A percentile compares a stretch with the other conserved stretches of the same genome.
These are phyloP conservation scores for Anguilla obscura DNA, from an alignment of 2,797 vertebrate genomes.

Conservation along the genomic window DNA sequence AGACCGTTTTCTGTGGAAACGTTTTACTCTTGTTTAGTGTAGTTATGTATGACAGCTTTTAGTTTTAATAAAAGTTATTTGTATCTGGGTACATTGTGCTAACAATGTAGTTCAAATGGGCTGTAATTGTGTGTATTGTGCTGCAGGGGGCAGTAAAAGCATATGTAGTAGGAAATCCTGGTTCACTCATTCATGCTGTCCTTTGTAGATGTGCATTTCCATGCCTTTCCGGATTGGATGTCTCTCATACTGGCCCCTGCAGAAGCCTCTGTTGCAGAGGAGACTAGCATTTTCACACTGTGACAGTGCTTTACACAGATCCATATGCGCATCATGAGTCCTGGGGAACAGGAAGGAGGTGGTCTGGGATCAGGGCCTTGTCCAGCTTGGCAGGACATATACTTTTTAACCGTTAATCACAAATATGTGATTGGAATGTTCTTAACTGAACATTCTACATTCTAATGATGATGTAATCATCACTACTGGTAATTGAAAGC, in stretches of 20 bases:
- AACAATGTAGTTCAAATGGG: background rate
- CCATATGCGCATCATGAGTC: conserved; percentile 21
- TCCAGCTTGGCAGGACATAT: background rate
- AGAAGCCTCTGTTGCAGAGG: background rate
- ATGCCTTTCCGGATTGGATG: background rate
- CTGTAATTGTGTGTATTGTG: background rate
- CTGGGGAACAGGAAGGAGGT: conserved; percentile 2
- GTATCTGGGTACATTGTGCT: background rate
- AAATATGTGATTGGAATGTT: too few species aligned
- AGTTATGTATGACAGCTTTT: background rate
- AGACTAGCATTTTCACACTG: background rate
- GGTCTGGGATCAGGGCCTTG: background rate
- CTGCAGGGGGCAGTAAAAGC: conserved; percentile 13
- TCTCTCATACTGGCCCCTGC: too few species aligned
- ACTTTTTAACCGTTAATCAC: too few species aligned
- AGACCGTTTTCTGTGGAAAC: background rate
- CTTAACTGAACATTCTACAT: too few species aligned
- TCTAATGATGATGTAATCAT: too few species aligned
- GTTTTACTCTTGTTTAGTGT: background rate
- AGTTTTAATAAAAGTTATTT: background rate
- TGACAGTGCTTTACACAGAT: background rate
- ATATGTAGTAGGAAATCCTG: background rate
- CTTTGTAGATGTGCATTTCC: background rate
- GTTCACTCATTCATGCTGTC: background rate
- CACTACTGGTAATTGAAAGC: too few species aligned